Base-by-base conservation (phyloP, 1,140 invertebrate genomes). In the Physella acuta region DNA sequence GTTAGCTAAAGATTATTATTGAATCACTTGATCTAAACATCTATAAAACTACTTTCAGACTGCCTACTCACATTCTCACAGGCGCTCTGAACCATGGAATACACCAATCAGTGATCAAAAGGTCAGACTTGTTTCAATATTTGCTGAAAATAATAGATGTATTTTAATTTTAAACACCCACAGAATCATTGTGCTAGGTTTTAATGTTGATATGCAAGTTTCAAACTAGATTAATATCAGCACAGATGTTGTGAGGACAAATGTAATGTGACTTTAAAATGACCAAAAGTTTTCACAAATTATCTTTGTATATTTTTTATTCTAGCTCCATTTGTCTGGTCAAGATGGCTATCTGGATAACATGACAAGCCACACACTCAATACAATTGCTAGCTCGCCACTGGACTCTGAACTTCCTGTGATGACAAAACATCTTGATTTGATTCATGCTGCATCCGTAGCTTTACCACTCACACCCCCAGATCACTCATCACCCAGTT, bases 311-410 rank as follows among this genome's bases (percentile, higher is more conserved):
- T n/a, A n/a, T 5, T 16, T 30, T 44, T 37, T 2, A 30, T 62
- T 62, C 20, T 34, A 44, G 37, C 34, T 39, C 36, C 34, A 44
- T 3, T 2, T 62, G 37, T 37, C 34, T 5, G 11, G 24, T 34
- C 31, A 33, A 3, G 24, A 58, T 2, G 55, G 20, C 16, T 37
- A 30, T 34, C 31, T 5, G 33, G 16, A 60, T 60, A 20, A 16
- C 24, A 24, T 30, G 16, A 30, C 31, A 4, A n/a, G 5, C 20
- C 58, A 56, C 58, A n/a, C 8, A 5, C 56, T 68, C 16, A 68
- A 68, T 26, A n/a, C 66, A 2, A 68, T 68, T 20, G 66, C 66
- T 20, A 68, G 66, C 39, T 68, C 66, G 4, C 66, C 66, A 1
- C 39, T 68, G 17, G 66, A 68, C 56, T 30, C 66, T 8, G 36